Percentiles rank a stretch among this genome's conserved stretches.
phyloP scores from a whole-genome alignment of 2,113 vertebrate species.

The Neogobius melanostomus region DNA sequence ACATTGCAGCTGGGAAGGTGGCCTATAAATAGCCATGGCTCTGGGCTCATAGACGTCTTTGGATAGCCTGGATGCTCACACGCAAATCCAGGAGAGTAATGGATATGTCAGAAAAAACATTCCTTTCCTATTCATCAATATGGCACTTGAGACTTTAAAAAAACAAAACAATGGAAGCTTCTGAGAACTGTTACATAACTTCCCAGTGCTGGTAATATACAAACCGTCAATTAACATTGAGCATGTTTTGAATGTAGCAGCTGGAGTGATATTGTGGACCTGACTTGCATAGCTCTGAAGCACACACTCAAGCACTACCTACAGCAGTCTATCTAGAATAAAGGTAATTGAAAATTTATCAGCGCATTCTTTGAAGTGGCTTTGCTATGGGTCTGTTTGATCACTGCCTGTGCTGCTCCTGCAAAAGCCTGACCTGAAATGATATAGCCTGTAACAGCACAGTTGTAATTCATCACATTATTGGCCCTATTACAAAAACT shows the following conservation, averaged over 20 bases:
- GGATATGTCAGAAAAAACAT: not conserved
- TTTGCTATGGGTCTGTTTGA: slow-evolving; percentile 50
- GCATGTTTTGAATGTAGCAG: slow-evolving; percentile 14
- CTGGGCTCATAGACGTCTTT: slow-evolving; percentile 54
- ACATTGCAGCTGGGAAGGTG: slow-evolving; percentile 56
- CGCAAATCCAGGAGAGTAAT: slow-evolving; percentile 8
- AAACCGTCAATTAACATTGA: slow-evolving; percentile 13
- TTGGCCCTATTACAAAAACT: slow-evolving; percentile 54
- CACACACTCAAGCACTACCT: slow-evolving; percentile 44
- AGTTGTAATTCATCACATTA: slow-evolving; percentile 68
- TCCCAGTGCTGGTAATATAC: not conserved
- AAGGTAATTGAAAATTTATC: slow-evolving; percentile 66
- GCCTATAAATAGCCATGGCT: slow-evolving; percentile 65
- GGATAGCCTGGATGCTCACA: slow-evolving; percentile 48
- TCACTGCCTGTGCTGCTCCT: slow-evolving; percentile 47
- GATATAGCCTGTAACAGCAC: slow-evolving; percentile 56
- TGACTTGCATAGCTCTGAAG: slow-evolving; percentile 46
- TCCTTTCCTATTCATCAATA: slow-evolving; percentile 1
- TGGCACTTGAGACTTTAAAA: slow-evolving; percentile 4
- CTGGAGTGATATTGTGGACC: slow-evolving; percentile 16
- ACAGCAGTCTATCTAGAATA: slow-evolving; percentile 44
- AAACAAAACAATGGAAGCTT: not conserved
- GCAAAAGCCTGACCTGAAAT: slow-evolving; percentile 49
- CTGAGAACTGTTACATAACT: slow-evolving; percentile 14
- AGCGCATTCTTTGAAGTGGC: slow-evolving; percentile 60